Base-by-base conservation (phyloP, 2,113 vertebrate species). In the Gambusia affinis region DNA sequence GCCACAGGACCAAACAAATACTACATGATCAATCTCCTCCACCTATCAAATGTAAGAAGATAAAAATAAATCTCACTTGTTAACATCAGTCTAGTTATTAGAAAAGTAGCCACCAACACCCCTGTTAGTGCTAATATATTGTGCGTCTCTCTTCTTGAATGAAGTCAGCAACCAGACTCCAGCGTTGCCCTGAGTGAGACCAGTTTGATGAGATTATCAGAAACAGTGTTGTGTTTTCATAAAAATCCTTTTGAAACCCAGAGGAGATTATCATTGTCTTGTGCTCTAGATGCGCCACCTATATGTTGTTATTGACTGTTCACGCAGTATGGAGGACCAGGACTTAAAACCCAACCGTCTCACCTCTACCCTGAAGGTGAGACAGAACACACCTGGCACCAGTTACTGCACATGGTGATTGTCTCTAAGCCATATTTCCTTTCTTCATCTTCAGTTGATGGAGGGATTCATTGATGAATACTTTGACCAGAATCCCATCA, bases 401-500 rank as follows among this genome's bases (percentile, higher is more conserved):
- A 67, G 12, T 37, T 51, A 44, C 27, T 14, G n/a, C 0, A n/a
- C 0, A 0, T 0, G 24, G 12, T 30, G 4, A 60, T 24, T 0
- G 22, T 15, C 12, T 69, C 11, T 70, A 29, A 78, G 75, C 5
- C 28, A n/a, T 8, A 0, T n/a, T 42, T 8, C 70, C 24, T 76
- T 22, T 30, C 76, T 60, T 30, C 24, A 33, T 78, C 65, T 86
- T 17, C 85, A 99, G 98, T 91, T 99, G 76, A 68, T 99, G 92
- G 97, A 99, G 87, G 94, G 95, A 70, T 99, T 99, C 82, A 94
- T 99, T 37, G 97, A 97, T 60, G 98, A 98, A 82, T 99, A 98
- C 88, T 99, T 99, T 93, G 97, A 99, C 88, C 98, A 99, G 84
- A 99, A 99, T 88, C 98, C 98, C 79, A 97, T 99, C 85, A 99